These are phyloP conservation scores for Myxocyprinus asiaticus DNA, from an alignment of 2,113 vertebrate species.

Conservation along the genomic window DNA sequence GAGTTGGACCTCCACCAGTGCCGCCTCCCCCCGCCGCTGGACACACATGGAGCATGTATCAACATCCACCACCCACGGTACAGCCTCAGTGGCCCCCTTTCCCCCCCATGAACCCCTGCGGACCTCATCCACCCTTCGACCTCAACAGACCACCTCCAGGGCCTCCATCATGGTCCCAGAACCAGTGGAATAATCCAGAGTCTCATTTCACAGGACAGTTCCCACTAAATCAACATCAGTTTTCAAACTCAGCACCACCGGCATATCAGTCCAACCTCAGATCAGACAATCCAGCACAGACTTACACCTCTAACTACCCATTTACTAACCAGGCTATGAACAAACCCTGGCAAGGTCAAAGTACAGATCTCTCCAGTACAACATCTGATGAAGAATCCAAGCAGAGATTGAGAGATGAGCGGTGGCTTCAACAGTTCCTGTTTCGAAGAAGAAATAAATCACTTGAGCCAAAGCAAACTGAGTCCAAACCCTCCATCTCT, in stretches of 20 bases:
- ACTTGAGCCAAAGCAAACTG: neutral
- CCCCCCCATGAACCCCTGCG: neutral
- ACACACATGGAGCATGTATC: slow-evolving; percentile 40
- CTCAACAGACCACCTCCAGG: slow-evolving; percentile 61
- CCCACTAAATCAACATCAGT: neutral
- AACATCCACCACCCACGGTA: neutral
- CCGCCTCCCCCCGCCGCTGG: neutral
- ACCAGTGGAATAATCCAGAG: slow-evolving; percentile 9
- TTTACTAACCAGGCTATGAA: neutral
- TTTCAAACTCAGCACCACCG: neutral
- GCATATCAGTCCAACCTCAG: neutral
- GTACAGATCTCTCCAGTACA: neutral
- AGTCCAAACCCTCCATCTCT: neutral
- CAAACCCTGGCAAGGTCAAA: neutral
- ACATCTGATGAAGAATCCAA: slow-evolving; percentile 32
- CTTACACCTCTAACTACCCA: neutral
- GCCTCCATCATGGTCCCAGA: neutral
- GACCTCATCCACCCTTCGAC: slow-evolving; percentile 57
- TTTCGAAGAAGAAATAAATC: neutral
- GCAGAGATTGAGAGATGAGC: slow-evolving; percentile 61
- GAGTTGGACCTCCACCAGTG: neutral
- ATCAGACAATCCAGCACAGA: neutral
- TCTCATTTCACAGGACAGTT: slow-evolving; percentile 19
- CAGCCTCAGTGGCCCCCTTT: slow-evolving; percentile 32
- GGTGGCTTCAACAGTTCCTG: slow-evolving; percentile 66